phyloP scores from a whole-genome alignment of 2,888 invertebrate genomes.

The Tinea pellionella region DNA sequence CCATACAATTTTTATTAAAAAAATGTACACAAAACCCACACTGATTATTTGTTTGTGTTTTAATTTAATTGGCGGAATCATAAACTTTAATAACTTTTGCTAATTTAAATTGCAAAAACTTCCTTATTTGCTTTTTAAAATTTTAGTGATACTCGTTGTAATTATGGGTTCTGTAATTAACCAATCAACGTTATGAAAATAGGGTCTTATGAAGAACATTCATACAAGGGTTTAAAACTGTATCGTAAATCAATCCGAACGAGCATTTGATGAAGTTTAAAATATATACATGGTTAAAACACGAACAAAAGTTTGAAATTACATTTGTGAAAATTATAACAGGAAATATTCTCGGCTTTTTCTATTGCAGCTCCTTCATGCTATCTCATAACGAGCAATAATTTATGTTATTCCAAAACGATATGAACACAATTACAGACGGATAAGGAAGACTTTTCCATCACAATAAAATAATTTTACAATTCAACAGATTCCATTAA shows the following conservation, averaged over 20 bases:
- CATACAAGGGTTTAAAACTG: not conserved
- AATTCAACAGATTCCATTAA: constrained; percentile 9
- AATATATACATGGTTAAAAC: not conserved
- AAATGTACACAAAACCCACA: no score
- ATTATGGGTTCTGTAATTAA: constrained; percentile 7
- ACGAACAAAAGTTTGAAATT: not conserved
- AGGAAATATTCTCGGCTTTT: not conserved
- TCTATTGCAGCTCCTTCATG: not conserved
- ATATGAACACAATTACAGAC: not conserved
- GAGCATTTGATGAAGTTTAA: not conserved
- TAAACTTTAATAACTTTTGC: not conserved
- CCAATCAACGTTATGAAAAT: not conserved
- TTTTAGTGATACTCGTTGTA: constrained; percentile 14
- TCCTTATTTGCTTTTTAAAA: constrained; percentile 33
- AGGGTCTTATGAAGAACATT: not conserved
- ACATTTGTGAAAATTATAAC: not conserved
- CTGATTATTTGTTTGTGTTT: not conserved
- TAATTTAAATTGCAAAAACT: constrained; percentile 15
- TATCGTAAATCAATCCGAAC: not conserved
- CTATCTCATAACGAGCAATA: not conserved
- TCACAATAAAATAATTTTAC: constrained; percentile 1
- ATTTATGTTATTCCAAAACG: not conserved
- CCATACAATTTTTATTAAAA: no score
- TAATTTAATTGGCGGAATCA: not conserved
- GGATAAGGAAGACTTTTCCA: not conserved